phyloP scores from a whole-genome alignment of 1,140 invertebrate species.

The Bombus fervidus region DNA sequence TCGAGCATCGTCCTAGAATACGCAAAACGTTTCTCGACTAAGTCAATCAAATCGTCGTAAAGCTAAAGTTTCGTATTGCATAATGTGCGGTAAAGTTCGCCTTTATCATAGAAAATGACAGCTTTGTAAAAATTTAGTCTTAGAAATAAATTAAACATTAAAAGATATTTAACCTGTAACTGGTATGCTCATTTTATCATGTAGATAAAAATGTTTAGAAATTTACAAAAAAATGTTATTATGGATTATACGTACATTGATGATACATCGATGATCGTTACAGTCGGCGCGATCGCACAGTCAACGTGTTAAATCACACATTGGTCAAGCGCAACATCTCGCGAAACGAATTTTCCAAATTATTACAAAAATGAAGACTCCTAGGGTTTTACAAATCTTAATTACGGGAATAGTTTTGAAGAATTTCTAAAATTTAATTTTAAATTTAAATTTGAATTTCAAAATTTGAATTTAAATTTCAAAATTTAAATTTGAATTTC shows the following conservation, averaged over 20 bases:
- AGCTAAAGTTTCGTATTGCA: background rate
- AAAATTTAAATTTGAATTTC: too few species aligned
- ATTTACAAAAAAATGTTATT: too few species aligned
- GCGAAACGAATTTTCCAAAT: too few species aligned
- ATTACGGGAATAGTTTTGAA: background rate
- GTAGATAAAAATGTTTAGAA: too few species aligned
- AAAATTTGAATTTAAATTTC: too few species aligned
- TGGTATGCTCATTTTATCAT: background rate
- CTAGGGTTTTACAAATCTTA: background rate
- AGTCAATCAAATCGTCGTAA: constrained; percentile 16
- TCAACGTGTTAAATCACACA: too few species aligned
- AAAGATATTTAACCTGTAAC: background rate
- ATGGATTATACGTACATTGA: too few species aligned
- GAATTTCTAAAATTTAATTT: background rate
- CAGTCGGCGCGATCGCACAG: too few species aligned
- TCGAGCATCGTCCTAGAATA: background rate
- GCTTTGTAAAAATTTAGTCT: background rate
- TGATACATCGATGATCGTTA: too few species aligned
- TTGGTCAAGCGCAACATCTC: too few species aligned
- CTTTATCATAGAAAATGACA: background rate
- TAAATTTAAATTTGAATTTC: too few species aligned
- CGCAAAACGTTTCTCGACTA: background rate
- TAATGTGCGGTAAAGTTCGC: background rate
- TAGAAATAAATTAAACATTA: background rate
- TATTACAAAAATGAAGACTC: background rate